A percentile compares a stretch with the other conserved stretches of the same genome.
Conservation (phyloP, 2,888 invertebrate genomes). For the Busseola fusca region DNA sequence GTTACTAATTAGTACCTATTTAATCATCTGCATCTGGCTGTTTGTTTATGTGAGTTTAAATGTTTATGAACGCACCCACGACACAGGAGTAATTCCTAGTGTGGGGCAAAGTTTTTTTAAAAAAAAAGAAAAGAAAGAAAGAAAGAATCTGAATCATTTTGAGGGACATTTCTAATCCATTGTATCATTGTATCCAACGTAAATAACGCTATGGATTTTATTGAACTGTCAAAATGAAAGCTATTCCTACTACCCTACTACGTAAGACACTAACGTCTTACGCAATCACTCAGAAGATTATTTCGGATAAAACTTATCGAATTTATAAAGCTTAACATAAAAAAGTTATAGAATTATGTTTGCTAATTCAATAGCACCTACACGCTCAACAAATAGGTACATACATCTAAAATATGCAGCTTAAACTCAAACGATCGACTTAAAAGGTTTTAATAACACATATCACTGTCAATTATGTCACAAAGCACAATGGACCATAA, state of each 20-base stretch:
- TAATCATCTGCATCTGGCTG: no score
- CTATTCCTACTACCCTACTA: neutral
- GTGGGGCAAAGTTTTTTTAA: no score
- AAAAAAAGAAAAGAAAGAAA: no score
- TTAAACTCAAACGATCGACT: neutral
- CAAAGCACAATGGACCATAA: conserved; percentile 24
- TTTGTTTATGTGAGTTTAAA: no score
- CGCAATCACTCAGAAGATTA: no score
- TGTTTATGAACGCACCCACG: no score
- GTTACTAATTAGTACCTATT: no score
- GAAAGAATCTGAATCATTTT: neutral
- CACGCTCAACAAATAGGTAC: neutral
- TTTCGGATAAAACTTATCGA: neutral
- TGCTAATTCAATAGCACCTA: neutral
- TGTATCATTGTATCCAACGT: no score
- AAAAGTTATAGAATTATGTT: neutral
- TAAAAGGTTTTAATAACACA: conserved; percentile 4
- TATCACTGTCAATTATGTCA: conserved; percentile 10
- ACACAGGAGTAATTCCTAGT: no score
- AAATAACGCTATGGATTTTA: neutral
- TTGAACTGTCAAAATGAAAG: neutral
- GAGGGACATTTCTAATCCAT: no score
- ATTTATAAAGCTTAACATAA: neutral
- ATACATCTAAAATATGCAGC: neutral
- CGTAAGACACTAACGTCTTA: no score